These are phyloP conservation scores for Ellobium chinense DNA, from an alignment of 2,888 invertebrate genomes.

Conservation along the genomic window DNA sequence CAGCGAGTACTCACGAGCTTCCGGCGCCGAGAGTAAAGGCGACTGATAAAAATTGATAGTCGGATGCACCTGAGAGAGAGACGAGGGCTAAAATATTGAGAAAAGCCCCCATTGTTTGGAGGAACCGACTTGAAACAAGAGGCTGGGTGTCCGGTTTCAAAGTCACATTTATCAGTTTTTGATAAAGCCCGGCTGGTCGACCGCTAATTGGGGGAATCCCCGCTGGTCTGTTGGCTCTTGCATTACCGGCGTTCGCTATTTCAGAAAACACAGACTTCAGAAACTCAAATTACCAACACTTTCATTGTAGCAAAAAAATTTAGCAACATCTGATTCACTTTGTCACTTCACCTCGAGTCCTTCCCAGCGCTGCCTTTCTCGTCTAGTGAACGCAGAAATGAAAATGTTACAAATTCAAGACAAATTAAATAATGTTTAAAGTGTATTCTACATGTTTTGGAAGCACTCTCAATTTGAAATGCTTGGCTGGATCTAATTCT, in stretches of 20 bases:
- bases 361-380: too few relatives aligned
- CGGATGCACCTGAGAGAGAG: slow-evolving; percentile 16
- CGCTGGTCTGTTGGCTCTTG: not conserved
- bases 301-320: too few relatives aligned
- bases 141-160: slow-evolving; percentile 15
- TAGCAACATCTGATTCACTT: too few relatives aligned
- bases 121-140: not conserved
- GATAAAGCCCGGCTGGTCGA: not conserved
- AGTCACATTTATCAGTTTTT: slow-evolving; percentile 1
- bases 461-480: too few relatives aligned
- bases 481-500: too few relatives aligned
- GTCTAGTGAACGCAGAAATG: too few relatives aligned
- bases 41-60: slow-evolving; percentile 18
- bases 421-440: too few relatives aligned
- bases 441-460: too few relatives aligned
- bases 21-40: slow-evolving; percentile 1
- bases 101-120: not conserved
- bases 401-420: too few relatives aligned
- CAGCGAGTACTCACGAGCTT: not conserved
- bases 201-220: slow-evolving; percentile 24
- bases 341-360: too few relatives aligned
- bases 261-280: not conserved
- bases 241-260: not conserved
- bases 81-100: not conserved
- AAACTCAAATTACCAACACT: too few relatives aligned